Evolutionary conservation across 2,797 vertebrate genomes (phyloP).

Genomic region (Xiphophorus birchmanni): DNA sequence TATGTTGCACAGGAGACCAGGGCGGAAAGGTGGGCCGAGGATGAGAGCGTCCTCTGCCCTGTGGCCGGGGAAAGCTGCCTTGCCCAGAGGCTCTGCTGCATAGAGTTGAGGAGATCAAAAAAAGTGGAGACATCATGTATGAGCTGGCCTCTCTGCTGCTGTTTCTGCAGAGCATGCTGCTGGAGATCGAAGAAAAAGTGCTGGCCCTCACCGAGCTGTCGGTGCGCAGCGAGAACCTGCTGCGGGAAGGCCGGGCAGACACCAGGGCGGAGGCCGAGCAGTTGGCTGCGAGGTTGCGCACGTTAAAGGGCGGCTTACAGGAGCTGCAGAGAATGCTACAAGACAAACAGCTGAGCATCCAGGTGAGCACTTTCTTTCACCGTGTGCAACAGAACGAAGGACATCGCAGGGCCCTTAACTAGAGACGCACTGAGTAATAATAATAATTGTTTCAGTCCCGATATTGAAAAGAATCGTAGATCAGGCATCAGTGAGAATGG

Average conservation of each 20-base stretch:
- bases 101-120: conserved; percentile 11
- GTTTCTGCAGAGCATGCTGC: conserved; percentile 92
- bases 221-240: conserved; percentile 91
- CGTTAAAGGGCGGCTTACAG: conserved; percentile 89
- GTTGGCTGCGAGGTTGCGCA: conserved; percentile 85
- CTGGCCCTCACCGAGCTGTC: conserved; percentile 90
- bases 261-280: conserved; percentile 87
- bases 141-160: conserved; percentile 84
- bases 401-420: not conserved
- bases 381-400: not conserved
- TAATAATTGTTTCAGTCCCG: too few relatives aligned
- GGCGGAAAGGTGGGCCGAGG: conserved; percentile 58
- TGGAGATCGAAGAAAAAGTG: conserved; percentile 97
- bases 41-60: conserved; percentile 60
- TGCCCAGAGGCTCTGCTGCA: conserved; percentile 25
- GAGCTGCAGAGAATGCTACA: conserved; percentile 94
- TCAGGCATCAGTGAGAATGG: too few relatives aligned
- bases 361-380: conserved; percentile 80
- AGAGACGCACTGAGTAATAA: not conserved
- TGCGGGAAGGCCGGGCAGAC: conserved; percentile 88
- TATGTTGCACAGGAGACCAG: conserved; percentile 55
- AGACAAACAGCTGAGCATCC: conserved; percentile 89
- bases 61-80: conserved; percentile 40
- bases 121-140: conserved; percentile 72
- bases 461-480: too few relatives aligned